These are phyloP conservation scores for Oligia fasciuncula DNA, from an alignment of 2,888 invertebrate genomes.

Conservation along the genomic window DNA sequence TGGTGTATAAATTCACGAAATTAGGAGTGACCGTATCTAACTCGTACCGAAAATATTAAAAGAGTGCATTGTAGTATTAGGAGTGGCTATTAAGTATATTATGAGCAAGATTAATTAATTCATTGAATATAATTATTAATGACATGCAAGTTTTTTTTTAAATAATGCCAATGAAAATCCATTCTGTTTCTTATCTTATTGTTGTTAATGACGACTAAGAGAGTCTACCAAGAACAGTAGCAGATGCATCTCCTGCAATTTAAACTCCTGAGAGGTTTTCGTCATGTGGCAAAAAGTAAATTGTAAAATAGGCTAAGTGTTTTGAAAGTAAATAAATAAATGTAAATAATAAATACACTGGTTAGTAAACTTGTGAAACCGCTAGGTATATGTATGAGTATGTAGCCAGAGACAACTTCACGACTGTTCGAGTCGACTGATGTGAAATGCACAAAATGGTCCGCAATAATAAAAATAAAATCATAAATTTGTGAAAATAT, in stretches of 20 bases:
- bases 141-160: background rate
- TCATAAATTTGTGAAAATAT: background rate
- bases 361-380: background rate
- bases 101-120: background rate
- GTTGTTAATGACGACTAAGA: too few relatives aligned
- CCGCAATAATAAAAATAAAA: background rate
- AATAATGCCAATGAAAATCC: background rate
- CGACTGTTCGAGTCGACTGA: background rate
- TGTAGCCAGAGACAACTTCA: background rate
- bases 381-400: too few relatives aligned
- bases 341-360: background rate
- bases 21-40: too few relatives aligned
- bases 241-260: background rate
- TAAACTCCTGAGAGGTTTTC: background rate
- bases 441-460: background rate
- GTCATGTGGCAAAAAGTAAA: background rate
- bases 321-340: background rate
- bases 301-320: background rate
- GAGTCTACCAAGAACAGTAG: too few relatives aligned
- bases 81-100: background rate
- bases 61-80: background rate
- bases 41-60: background rate
- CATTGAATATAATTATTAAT: background rate
- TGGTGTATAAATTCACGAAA: background rate
- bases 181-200: background rate